phyloP scores from a whole-genome alignment of 2,113 vertebrate genomes.

The Uria lomvia region DNA sequence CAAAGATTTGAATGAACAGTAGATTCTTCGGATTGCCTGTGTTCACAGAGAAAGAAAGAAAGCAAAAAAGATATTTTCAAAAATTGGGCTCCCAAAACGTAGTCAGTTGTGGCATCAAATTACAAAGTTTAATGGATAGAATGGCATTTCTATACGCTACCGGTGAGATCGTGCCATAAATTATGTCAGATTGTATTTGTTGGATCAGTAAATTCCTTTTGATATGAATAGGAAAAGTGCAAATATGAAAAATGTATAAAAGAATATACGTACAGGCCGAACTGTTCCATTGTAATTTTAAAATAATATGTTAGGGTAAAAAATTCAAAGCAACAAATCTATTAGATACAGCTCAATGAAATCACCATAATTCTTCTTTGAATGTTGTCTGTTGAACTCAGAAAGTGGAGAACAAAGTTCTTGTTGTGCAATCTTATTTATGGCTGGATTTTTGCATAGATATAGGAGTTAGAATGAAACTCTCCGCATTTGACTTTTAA shows the following conservation, averaged over 20 bases:
- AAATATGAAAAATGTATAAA: neutral
- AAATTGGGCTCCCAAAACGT: neutral
- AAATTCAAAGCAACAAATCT: neutral
- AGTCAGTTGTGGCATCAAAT: neutral
- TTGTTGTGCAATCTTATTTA: neutral
- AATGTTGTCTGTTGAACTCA: neutral
- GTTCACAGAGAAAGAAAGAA: neutral
- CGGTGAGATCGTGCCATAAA: neutral
- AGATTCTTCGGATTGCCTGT: neutral
- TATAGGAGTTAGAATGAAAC: neutral
- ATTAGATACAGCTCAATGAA: neutral
- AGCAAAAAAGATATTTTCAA: neutral
- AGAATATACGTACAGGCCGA: neutral
- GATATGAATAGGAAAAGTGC: neutral
- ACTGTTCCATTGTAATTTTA: neutral
- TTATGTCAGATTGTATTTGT: neutral
- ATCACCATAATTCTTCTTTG: neutral
- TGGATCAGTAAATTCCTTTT: neutral
- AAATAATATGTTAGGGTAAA: neutral
- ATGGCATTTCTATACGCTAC: neutral
- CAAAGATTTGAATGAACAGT: neutral
- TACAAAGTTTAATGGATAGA: neutral
- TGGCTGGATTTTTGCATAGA: neutral
- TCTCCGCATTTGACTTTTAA: neutral
- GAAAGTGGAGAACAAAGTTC: neutral